Conservation (phyloP, 2,113 vertebrate species). For the Hippoglossus stenolepis region DNA sequence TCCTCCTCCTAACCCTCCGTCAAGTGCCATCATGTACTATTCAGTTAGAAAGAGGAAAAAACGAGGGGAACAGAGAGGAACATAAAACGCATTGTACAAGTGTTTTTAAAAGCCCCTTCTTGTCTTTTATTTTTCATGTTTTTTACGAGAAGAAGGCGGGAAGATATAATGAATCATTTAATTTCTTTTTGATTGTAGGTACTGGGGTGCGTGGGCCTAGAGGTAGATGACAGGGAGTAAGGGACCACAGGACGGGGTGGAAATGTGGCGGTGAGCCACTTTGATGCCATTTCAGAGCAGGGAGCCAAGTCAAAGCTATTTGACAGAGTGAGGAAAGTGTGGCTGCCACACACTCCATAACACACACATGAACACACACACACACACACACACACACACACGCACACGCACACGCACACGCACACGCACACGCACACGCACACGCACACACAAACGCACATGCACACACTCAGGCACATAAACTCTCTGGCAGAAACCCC, state of each 20-base stretch:
- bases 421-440: constrained; percentile 34
- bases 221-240: constrained; percentile 64
- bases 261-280: constrained; percentile 65
- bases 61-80: constrained; percentile 53
- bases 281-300: constrained; percentile 76
- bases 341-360: constrained; percentile 28
- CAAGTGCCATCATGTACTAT: constrained; percentile 81
- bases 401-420: constrained; percentile 12
- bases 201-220: constrained; percentile 67
- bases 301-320: constrained; percentile 68
- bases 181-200: constrained; percentile 81
- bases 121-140: constrained; percentile 82
- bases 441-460: constrained; percentile 25
- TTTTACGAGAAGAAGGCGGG: constrained; percentile 67
- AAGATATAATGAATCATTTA: constrained; percentile 82
- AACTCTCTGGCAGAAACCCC: constrained; percentile 52
- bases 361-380: constrained; percentile 23
- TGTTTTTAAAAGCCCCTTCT: constrained; percentile 70
- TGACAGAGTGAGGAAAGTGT: constrained; percentile 63
- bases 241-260: constrained; percentile 54
- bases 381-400: constrained; percentile 36
- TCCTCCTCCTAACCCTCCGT: constrained; percentile 55
- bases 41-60: constrained; percentile 69
- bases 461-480: constrained; percentile 30
- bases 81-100: constrained; percentile 73